Conservation (phyloP, 1,140 invertebrate species). For the Plodia interpunctella region DNA sequence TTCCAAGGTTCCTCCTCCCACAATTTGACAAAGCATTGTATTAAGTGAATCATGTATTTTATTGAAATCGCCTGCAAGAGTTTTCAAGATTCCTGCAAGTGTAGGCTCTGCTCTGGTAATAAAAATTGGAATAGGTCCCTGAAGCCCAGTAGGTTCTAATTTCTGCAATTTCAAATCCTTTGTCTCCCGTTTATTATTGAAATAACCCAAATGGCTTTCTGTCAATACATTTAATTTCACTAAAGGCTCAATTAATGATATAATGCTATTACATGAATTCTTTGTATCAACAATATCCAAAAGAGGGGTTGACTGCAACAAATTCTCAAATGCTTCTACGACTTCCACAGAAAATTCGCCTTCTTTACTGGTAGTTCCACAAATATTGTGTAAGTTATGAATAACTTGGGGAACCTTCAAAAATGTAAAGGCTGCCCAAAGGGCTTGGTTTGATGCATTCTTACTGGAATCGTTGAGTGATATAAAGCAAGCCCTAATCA, state of each 20-base stretch:
- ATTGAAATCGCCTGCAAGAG: conserved; percentile 89
- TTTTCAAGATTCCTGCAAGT: conserved; percentile 91
- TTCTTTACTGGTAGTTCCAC: conserved; percentile 76
- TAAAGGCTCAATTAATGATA: conserved; percentile 89
- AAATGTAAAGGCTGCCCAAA: conserved; percentile 96
- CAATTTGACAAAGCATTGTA: conserved; percentile 77
- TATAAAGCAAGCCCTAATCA: conserved; percentile 92
- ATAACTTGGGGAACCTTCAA: conserved; percentile 91
- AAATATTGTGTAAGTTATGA: conserved; percentile 81
- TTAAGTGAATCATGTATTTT: conserved; percentile 90
- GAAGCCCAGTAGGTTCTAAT: conserved; percentile 79
- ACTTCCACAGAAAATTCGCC: conserved; percentile 85
- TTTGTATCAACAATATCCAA: conserved; percentile 93
- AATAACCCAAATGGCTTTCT: conserved; percentile 85
- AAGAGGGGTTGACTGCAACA: conserved; percentile 88
- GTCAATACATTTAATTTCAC: conserved; percentile 87
- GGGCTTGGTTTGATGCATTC: conserved; percentile 84
- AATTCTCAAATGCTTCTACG: conserved; percentile 87
- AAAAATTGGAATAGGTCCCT: conserved; percentile 84
- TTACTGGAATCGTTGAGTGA: conserved; percentile 90
- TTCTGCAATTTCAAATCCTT: conserved; percentile 78
- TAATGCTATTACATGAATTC: conserved; percentile 91
- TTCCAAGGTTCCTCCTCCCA: conserved; percentile 87
- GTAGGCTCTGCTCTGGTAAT: conserved; percentile 93
- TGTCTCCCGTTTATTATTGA: conserved; percentile 82